phyloP scores from a whole-genome alignment of 2,888 invertebrate species.

The Dexiosoma caninum region DNA sequence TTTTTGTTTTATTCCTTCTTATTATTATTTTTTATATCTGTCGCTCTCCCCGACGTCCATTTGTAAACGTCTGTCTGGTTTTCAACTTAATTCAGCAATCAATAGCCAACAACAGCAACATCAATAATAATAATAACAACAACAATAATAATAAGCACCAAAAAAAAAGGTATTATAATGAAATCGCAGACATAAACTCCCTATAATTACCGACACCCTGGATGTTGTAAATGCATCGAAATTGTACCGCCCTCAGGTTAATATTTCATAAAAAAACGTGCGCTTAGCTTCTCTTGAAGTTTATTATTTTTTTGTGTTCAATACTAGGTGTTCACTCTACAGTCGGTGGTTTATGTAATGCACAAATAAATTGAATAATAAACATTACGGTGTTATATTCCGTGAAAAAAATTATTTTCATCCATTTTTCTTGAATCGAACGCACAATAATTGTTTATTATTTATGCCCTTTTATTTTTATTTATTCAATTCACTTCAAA shows the following conservation, averaged over 20 bases:
- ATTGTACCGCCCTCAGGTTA: slow-evolving; percentile 76
- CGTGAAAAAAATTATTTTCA: too few species aligned
- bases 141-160: slow-evolving; percentile 42
- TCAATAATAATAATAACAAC: slow-evolving; percentile 56
- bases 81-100: slow-evolving; percentile 73
- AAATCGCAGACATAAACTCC: slow-evolving; percentile 78
- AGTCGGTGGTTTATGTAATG: neutral
- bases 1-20: neutral
- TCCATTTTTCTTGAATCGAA: too few species aligned
- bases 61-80: slow-evolving; percentile 54
- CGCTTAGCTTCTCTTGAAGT: slow-evolving; percentile 51
- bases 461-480: too few species aligned
- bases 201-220: slow-evolving; percentile 78
- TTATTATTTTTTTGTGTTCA: slow-evolving; percentile 16
- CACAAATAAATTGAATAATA: too few species aligned
- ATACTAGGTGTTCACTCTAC: neutral
- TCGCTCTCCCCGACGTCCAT: slow-evolving; percentile 35
- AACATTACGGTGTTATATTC: too few species aligned
- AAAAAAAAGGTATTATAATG: slow-evolving; percentile 70
- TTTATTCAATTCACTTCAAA: too few species aligned
- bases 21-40: neutral
- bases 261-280: slow-evolving; percentile 71
- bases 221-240: slow-evolving; percentile 76
- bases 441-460: too few species aligned
- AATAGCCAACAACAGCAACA: slow-evolving; percentile 64